Evolutionary conservation across 2,797 vertebrate genomes (phyloP).

Genomic region (Sebastes hubbsi): DNA sequence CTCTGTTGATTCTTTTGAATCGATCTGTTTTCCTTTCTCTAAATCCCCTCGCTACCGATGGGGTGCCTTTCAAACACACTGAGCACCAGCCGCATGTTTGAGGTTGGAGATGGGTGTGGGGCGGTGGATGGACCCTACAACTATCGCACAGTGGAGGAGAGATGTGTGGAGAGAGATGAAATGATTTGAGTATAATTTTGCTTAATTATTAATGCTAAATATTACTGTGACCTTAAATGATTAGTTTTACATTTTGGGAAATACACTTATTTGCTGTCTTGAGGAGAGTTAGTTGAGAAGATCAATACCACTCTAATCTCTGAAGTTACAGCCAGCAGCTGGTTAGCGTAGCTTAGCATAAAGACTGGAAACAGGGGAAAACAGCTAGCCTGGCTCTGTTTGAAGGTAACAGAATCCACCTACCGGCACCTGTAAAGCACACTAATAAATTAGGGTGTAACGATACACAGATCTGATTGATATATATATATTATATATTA

Average conservation of each 20-base stretch:
- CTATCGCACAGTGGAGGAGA: not conserved
- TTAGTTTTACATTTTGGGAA: not conserved
- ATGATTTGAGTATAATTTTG: not conserved
- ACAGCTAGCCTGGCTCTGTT: not conserved
- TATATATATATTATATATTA: no score
- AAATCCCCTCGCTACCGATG: conserved; percentile 12
- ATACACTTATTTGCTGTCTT: not conserved
- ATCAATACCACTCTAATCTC: not conserved
- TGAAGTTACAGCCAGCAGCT: not conserved
- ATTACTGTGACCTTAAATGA: not conserved
- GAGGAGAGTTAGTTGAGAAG: not conserved
- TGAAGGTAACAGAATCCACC: not conserved
- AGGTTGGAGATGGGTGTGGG: not conserved
- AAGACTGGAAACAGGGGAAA: not conserved
- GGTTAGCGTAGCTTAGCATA: not conserved
- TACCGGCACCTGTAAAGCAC: not conserved
- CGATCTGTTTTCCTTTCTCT: conserved; percentile 43
- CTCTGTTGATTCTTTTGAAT: conserved; percentile 20
- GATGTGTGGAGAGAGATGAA: not conserved
- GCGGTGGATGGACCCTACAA: not conserved
- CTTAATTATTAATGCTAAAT: not conserved
- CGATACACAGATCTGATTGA: no score
- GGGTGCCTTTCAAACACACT: conserved; percentile 24
- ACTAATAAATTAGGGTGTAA: not conserved
- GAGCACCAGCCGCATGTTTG: conserved; percentile 23